These are phyloP conservation scores for Eleutherodactylus coqui DNA, from an alignment of 2,797 vertebrate species.

Conservation along the genomic window DNA sequence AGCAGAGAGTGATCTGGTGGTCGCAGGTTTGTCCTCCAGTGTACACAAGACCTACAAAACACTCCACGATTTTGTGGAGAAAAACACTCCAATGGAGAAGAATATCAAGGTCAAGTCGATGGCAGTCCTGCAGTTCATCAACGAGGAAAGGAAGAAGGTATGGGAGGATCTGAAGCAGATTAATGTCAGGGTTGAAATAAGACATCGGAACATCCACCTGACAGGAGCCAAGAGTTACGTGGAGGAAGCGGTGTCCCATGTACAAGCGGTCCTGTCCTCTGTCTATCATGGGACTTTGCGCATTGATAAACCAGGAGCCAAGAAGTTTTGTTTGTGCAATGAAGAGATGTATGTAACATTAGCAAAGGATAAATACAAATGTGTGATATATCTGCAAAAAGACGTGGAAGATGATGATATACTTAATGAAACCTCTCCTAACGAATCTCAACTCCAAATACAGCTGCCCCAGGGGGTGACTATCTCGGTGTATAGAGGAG, in stretches of 20 bases:
- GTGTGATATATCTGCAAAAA: conserved; percentile 78
- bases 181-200: conserved; percentile 70
- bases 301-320: conserved; percentile 82
- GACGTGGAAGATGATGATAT: conserved; percentile 51
- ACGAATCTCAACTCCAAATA: conserved; percentile 63
- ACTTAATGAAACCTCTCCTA: not conserved
- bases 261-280: conserved; percentile 66
- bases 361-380: conserved; percentile 68
- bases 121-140: conserved; percentile 75
- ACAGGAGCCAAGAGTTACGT: conserved; percentile 76
- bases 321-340: conserved; percentile 77
- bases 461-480: conserved; percentile 70
- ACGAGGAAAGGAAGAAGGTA: conserved; percentile 71
- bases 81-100: conserved; percentile 71
- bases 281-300: conserved; percentile 70
- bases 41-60: conserved; percentile 71
- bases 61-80: conserved; percentile 75
- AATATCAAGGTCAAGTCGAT: conserved; percentile 67
- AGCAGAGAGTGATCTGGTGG: conserved; percentile 45
- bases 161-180: conserved; percentile 69
- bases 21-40: conserved; percentile 76
- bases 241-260: conserved; percentile 53
- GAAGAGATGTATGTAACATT: conserved; percentile 64
- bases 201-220: conserved; percentile 73
- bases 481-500: conserved; percentile 74